phyloP scores from a whole-genome alignment of 30 jellyfish, hydroid and myxozoan species.

The Aurelia coerulea region DNA sequence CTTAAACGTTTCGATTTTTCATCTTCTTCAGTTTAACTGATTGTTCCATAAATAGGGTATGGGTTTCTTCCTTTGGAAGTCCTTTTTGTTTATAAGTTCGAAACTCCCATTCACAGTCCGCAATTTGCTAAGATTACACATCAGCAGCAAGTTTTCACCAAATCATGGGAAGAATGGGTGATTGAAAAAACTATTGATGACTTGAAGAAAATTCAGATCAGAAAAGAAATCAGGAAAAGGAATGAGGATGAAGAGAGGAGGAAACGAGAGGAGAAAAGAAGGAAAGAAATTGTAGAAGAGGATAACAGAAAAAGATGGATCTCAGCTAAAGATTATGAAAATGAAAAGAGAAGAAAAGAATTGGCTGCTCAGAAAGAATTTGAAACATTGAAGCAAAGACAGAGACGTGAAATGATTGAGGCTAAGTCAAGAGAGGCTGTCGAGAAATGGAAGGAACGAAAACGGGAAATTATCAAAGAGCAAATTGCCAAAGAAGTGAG shows the following conservation, averaged over 20 bases:
- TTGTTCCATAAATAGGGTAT: too few relatives aligned
- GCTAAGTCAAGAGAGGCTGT: slow-evolving; percentile 29
- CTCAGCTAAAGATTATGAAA: slow-evolving; percentile 48
- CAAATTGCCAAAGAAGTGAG: slow-evolving; percentile 4
- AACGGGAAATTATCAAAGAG: slow-evolving; percentile 33
- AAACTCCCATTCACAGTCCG: too few relatives aligned
- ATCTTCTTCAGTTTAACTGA: too few relatives aligned
- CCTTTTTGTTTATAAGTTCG: too few relatives aligned
- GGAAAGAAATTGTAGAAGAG: slow-evolving; percentile 30
- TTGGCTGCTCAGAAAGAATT: slow-evolving; percentile 65
- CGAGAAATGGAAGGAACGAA: slow-evolving; percentile 51
- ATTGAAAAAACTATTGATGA: slow-evolving; percentile 67
- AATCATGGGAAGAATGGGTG: slow-evolving; percentile 89
- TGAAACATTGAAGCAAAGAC: slow-evolving; percentile 68
- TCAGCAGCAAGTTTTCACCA: slow-evolving; percentile 26
- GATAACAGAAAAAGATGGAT: slow-evolving; percentile 74
- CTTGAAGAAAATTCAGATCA: slow-evolving; percentile 34
- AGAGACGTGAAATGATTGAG: slow-evolving; percentile 42
- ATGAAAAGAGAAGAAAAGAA: slow-evolving; percentile 50
- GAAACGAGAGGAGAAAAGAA: slow-evolving; percentile 44
- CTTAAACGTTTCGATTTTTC: too few relatives aligned
- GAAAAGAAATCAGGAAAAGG: slow-evolving; percentile 20
- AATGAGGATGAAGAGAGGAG: slow-evolving; percentile 7
- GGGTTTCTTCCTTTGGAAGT: too few relatives aligned
- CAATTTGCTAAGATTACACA: neutral